A percentile compares a stretch with the other conserved stretches of the same genome.
phyloP scores from a whole-genome alignment of 1,140 invertebrate species.

The Lordiphosa stackelbergi region DNA sequence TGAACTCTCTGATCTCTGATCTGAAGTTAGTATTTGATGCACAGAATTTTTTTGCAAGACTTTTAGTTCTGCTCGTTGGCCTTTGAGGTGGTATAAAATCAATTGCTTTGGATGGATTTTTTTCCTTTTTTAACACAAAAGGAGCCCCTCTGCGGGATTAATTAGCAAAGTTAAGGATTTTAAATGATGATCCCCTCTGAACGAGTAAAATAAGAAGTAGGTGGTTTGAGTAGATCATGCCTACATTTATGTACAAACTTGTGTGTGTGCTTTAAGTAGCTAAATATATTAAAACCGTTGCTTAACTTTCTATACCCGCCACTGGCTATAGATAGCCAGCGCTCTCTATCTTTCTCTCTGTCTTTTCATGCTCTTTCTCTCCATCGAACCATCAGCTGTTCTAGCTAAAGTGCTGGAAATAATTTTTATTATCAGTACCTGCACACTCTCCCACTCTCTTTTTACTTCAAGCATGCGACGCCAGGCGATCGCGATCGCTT shows the following conservation, averaged over 20 bases:
- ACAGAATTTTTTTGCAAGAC: too few species aligned
- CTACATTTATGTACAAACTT: conserved; percentile 6
- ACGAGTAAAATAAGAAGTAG: too few species aligned
- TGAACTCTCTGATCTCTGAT: too few species aligned
- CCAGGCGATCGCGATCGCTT: conserved; percentile 14
- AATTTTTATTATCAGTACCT: conserved; percentile 25
- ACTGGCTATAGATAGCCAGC: conserved; percentile 22
- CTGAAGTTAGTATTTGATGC: too few species aligned
- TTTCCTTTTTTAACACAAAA: too few species aligned
- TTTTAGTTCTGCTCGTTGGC: too few species aligned
- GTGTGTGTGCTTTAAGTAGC: background rate
- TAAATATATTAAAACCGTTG: conserved; percentile 13
- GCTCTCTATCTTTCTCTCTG: conserved; percentile 1
- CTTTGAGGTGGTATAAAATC: too few species aligned
- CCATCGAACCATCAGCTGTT: conserved; percentile 25
- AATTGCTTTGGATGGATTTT: too few species aligned
- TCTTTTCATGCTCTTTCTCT: conserved; percentile 6
- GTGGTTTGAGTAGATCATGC: too few species aligned
- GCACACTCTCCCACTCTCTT: conserved; percentile 2
- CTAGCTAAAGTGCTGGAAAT: conserved; percentile 13
- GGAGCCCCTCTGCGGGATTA: too few species aligned
- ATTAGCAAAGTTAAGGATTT: too few species aligned
- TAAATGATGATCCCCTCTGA: too few species aligned
- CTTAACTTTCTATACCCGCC: conserved; percentile 21
- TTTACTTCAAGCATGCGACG: background rate